These are phyloP conservation scores for Tetrax tetrax DNA, from an alignment of 2,113 vertebrate species.

Conservation along the genomic window DNA sequence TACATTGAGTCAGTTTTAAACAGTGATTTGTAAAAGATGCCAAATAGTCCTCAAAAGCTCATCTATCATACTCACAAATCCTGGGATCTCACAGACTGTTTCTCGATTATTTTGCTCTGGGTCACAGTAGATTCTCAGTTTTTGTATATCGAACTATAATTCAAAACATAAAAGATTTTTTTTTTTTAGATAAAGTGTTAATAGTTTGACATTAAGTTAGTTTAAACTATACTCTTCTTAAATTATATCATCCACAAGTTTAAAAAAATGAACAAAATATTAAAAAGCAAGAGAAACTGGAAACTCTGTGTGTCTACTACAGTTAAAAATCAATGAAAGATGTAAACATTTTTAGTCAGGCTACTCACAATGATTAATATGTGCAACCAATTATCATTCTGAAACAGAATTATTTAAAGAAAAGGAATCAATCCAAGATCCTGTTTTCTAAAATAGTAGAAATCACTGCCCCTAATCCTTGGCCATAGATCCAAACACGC, in stretches of 20 bases:
- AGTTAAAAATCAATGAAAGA: background rate
- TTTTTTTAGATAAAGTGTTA: background rate
- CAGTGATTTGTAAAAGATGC: background rate
- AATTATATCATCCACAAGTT: background rate
- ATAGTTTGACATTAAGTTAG: background rate
- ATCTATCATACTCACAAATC: constrained; percentile 86
- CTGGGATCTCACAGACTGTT: constrained; percentile 94
- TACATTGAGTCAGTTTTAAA: background rate
- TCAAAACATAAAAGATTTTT: background rate
- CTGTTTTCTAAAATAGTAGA: background rate
- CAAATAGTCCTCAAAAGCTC: background rate
- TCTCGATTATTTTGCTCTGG: constrained; percentile 94
- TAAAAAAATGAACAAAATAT: background rate
- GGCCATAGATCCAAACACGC: background rate
- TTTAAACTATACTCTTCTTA: background rate
- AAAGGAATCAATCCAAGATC: background rate
- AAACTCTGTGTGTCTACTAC: background rate
- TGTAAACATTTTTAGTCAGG: background rate
- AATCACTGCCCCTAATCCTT: background rate
- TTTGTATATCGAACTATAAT: constrained; percentile 93
- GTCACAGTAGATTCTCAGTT: constrained; percentile 95
- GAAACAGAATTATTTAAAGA: background rate
- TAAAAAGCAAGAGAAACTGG: background rate
- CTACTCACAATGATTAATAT: background rate
- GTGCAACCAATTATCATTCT: background rate